Conservation (phyloP, 2,113 vertebrate genomes). For the Lepus timidus region DNA sequence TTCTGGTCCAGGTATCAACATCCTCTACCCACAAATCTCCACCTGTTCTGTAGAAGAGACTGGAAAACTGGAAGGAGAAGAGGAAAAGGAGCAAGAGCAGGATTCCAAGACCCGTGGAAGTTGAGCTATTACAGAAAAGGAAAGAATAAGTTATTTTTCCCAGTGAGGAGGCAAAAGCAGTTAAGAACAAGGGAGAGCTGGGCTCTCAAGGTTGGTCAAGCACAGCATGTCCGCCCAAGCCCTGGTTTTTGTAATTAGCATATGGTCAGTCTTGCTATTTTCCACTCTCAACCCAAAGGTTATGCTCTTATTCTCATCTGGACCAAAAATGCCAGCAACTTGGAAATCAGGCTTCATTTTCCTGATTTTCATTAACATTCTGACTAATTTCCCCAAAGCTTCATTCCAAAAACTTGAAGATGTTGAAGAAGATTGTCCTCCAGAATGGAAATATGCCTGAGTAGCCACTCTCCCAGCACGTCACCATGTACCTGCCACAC, state of each 20-base stretch:
- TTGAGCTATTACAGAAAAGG: background rate
- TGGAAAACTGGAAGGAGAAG: background rate
- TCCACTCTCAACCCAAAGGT: background rate
- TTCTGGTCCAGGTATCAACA: background rate
- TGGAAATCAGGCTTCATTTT: background rate
- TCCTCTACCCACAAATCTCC: background rate
- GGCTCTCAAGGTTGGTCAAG: background rate
- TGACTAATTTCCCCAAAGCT: background rate
- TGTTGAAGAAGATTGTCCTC: background rate
- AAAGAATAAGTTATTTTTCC: background rate
- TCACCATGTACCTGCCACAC: background rate
- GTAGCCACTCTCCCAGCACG: background rate
- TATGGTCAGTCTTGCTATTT: background rate
- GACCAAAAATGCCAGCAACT: background rate
- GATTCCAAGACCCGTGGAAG: background rate
- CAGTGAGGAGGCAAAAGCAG: background rate
- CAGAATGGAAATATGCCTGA: background rate
- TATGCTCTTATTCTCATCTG: background rate
- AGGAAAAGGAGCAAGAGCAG: background rate
- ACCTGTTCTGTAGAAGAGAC: background rate
- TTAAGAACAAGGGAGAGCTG: background rate
- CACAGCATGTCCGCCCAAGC: background rate
- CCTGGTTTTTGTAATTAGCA: background rate
- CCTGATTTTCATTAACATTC: background rate
- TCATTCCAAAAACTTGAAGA: background rate